Evolutionary conservation across 2,888 invertebrate species (phyloP).

Genomic region (Oscheius sp.): DNA sequence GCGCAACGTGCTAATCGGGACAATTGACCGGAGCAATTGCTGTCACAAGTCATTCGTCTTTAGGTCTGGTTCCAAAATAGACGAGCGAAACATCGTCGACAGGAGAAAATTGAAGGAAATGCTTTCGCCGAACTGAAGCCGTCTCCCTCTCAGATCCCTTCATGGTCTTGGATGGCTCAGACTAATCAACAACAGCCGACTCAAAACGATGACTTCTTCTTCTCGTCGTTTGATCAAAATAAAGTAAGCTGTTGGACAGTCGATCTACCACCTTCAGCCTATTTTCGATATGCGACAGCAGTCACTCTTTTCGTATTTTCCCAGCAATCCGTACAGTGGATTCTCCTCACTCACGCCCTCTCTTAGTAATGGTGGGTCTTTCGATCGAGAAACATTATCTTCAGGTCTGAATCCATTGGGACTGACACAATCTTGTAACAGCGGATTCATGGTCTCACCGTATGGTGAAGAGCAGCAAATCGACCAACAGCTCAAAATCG

Average conservation of each 20-base stretch:
- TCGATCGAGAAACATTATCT: not conserved
- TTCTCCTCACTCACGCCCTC: slow-evolving; percentile 9
- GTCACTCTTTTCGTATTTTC: slow-evolving; percentile 20
- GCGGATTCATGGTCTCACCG: not conserved
- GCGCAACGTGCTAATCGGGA: slow-evolving; percentile 21
- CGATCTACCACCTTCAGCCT: not conserved
- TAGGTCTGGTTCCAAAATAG: slow-evolving; percentile 71
- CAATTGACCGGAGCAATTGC: slow-evolving; percentile 10
- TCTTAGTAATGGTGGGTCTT: slow-evolving; percentile 3
- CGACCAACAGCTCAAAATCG: not conserved
- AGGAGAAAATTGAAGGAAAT: slow-evolving; percentile 43
- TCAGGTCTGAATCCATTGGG: slow-evolving; percentile 21
- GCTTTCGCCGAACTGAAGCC: slow-evolving; percentile 31
- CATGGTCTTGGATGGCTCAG: slow-evolving; percentile 28
- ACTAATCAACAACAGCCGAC: not conserved
- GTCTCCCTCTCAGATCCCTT: slow-evolving; percentile 27
- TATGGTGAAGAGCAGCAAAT: slow-evolving; percentile 1
- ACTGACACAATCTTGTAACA: not conserved
- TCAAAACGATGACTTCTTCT: slow-evolving; percentile 18
- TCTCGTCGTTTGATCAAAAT: slow-evolving; percentile 18
- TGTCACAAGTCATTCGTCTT: slow-evolving; percentile 33
- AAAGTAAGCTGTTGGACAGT: not conserved
- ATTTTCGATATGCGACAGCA: slow-evolving; percentile 16
- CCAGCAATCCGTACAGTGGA: not conserved
- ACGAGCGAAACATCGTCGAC: slow-evolving; percentile 69